phyloP scores from a whole-genome alignment of 2,797 vertebrate genomes.

The Platalea minor region DNA sequence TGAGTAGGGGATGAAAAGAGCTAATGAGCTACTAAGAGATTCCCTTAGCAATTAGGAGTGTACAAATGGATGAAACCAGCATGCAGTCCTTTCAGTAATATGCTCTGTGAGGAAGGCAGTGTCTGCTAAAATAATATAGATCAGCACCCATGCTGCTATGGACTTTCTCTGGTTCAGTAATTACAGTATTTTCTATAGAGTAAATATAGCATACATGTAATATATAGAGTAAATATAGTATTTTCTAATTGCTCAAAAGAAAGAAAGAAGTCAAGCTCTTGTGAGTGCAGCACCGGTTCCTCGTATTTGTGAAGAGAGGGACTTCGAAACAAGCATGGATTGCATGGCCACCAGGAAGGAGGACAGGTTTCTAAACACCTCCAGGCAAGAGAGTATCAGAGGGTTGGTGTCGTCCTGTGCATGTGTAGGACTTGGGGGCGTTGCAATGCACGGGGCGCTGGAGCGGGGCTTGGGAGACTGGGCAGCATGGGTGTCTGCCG shows the following conservation, averaged over 20 bases:
- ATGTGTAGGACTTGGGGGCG: accelerated
- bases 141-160: neutral
- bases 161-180: neutral
- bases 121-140: neutral
- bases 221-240: neutral
- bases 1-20: neutral
- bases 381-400: neutral
- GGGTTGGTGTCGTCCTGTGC: neutral
- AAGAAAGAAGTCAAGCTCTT: neutral
- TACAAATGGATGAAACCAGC: neutral
- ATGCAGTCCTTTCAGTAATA: neutral
- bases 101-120: neutral
- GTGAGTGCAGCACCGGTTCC: neutral
- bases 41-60: neutral
- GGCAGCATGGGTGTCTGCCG: neutral
- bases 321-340: neutral
- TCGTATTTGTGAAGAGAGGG: neutral
- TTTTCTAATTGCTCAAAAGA: neutral
- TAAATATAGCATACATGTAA: neutral
- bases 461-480: neutral
- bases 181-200: neutral
- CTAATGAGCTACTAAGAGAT: neutral
- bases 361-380: neutral
- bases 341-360: accelerated
- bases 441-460: neutral